Base-by-base conservation (phyloP, 64 coral and sea anemone genomes). In the Montipora efflorescens region DNA sequence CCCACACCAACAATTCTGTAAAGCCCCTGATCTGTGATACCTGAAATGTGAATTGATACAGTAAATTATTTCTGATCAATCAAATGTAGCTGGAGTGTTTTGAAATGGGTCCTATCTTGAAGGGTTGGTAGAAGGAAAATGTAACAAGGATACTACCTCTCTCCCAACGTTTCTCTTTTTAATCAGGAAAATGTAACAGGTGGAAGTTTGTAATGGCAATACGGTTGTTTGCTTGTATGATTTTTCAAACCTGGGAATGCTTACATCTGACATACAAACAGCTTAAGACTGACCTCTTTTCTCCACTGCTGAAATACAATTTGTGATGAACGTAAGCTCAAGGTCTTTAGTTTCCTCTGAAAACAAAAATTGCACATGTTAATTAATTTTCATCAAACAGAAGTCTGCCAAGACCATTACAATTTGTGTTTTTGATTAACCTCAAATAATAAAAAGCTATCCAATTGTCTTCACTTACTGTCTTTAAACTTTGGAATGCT, bases 1-100 rank as follows among this genome's bases (percentile, higher is more conserved):
- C 98, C 95, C 1, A 99, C 98, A 61, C 98, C 98, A 19, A 99
- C 98, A 43, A 99, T 93, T 90, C 98, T 89, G 77, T 99, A 99
- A 10, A 99, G 90, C 5, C 98, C 98, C 53, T 99, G 98, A 18
- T 99, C 98, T 75, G 95, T 99, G 48, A 99, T 96, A 59, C 98
- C 98, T 99, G 77, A 8, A 43, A 70, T 18, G 12, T 72, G 51
- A 55, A 10, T 55, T 55, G 36, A 36, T 36, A 36, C 36, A 2
- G 36, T 36, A 36, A 36, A 36, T 36, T 36, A 36, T 36, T 36
- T 36, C 36, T 36, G 36, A 36, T 36, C 18, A 67, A 79, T 55
- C 52, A 55, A 55, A 10, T 55, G 6, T 55, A 55, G 6, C 52
- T 55, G 5, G 36, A 36, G 36, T 36, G 36, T 36, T 36, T 36